Conservation (phyloP, 2,797 vertebrate species). For the Typhlichthys eigenmanni region DNA sequence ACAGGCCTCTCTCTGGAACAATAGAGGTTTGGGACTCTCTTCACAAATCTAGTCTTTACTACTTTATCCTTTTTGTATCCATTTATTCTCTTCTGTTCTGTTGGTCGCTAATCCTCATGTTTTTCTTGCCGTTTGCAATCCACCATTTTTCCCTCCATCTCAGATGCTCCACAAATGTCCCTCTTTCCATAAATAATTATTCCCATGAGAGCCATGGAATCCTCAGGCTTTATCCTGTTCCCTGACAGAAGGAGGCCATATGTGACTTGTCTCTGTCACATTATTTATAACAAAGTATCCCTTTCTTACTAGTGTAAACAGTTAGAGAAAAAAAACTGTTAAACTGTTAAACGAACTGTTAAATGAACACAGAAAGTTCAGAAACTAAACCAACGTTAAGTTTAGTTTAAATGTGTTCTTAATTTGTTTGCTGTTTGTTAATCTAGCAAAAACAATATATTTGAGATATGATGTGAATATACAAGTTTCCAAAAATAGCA, state of each 20-base stretch:
- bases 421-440: neutral
- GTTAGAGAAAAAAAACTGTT: neutral
- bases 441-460: neutral
- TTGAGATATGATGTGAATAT: neutral
- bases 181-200: slow-evolving; percentile 68
- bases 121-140: slow-evolving; percentile 22
- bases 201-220: slow-evolving; percentile 38
- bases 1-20: neutral
- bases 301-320: slow-evolving; percentile 30
- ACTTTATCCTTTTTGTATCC: slow-evolving; percentile 9
- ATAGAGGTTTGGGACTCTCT: slow-evolving; percentile 4
- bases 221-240: slow-evolving; percentile 38
- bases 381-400: neutral
- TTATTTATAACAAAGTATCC: slow-evolving; percentile 47
- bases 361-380: neutral
- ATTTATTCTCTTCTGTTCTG: slow-evolving; percentile 29
- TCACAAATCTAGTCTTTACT: neutral
- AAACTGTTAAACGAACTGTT: neutral
- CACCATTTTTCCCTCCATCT: slow-evolving; percentile 21
- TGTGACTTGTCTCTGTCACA: slow-evolving; percentile 60
- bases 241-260: slow-evolving; percentile 63
- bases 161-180: slow-evolving; percentile 53
- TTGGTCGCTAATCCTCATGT: slow-evolving; percentile 6
- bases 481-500: neutral
- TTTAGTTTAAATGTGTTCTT: neutral